Evolutionary conservation across 2,797 vertebrate genomes (phyloP), one percentile per base, ranked within the genome.

Genomic region (Xiphophorus birchmanni): DNA sequence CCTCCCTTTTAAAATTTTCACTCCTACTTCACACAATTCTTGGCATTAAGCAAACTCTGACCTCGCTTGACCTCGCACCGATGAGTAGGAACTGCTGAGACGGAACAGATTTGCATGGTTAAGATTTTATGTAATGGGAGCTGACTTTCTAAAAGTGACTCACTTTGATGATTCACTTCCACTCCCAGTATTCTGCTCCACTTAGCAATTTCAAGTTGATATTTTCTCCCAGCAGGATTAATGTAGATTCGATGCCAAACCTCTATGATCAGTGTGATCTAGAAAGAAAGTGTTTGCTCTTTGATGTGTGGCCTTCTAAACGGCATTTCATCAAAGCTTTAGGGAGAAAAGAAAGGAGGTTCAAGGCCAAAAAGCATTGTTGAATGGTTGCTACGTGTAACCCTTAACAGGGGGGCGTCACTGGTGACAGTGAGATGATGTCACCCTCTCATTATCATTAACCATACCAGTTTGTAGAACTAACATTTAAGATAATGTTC

Each of bases 301-400:
- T 85, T 90, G 79, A 89, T 87, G 67, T 80, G 48, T 35, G 29
- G 37, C 50, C 82, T 86, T 90, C 85, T 90, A 89, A 92, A 78
- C 47, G 82, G 54, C 54, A 47, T 85, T 85, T 86, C 65, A 84
- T 85, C 18, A 9, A 79, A 79, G 77, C 74, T 76, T 45, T 15
- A n/a, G 4, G 56, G 50, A 52, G 75, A 6, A 77, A 85, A 80
- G 76, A 3, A 80, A 84, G 80, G 80, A 88, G 85, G 82, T 86
- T 88, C 65, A 83, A 3, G 42, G 65, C 80, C 80, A 75, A 84
- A 85, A 67, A 78, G 78, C 74, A 54, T 73, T 8, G 77, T 60
- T 73, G 74, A 73, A 74, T 54, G 4, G 23, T 50, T 80, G 67
- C 48, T 5, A 56, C 71, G 71, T 81, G 67, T 47, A 73, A 75